These are phyloP conservation scores for Drosophila sp. DNA, from an alignment of 1,140 invertebrate species.

Conservation along the genomic window DNA sequence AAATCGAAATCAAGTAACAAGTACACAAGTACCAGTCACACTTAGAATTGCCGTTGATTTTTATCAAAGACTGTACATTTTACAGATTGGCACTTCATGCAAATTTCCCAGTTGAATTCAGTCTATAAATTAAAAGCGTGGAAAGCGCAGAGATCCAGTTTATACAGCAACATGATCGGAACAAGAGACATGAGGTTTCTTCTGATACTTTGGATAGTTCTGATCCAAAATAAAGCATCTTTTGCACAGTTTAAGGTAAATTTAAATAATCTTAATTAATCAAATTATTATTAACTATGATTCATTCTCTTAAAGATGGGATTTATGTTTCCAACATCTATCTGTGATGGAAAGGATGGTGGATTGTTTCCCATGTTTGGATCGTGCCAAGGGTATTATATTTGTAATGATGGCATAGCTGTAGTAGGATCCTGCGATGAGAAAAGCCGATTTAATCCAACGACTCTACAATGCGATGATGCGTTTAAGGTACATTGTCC, in stretches of 20 bases:
- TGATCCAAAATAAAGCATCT: constrained; percentile 25
- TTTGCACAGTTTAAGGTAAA: constrained; percentile 51
- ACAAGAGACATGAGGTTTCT: constrained; percentile 41
- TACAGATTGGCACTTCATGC: constrained; percentile 58
- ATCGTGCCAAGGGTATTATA: constrained; percentile 66
- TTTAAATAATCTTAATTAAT: neutral
- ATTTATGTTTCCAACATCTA: constrained; percentile 48
- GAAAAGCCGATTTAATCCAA: constrained; percentile 59
- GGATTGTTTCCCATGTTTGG: constrained; percentile 70
- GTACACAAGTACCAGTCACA: constrained; percentile 26
- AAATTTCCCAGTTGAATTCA: constrained; percentile 51
- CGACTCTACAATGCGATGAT: constrained; percentile 60
- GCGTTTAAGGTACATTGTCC: constrained; percentile 54
- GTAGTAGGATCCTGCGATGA: constrained; percentile 64
- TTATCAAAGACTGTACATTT: constrained; percentile 51
- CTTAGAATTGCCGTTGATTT: constrained; percentile 26
- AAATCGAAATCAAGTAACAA: constrained; percentile 22
- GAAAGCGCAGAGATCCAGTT: constrained; percentile 26
- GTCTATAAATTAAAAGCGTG: constrained; percentile 42
- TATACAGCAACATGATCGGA: constrained; percentile 20
- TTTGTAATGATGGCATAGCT: constrained; percentile 70
- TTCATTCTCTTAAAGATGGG: constrained; percentile 42
- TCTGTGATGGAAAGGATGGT: constrained; percentile 69
- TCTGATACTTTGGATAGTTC: constrained; percentile 39
- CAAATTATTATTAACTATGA: neutral